Evolutionary conservation across 2,113 vertebrate genomes (phyloP), one percentile per base, ranked within the genome.

Genomic region (Odocoileus virginianus): DNA sequence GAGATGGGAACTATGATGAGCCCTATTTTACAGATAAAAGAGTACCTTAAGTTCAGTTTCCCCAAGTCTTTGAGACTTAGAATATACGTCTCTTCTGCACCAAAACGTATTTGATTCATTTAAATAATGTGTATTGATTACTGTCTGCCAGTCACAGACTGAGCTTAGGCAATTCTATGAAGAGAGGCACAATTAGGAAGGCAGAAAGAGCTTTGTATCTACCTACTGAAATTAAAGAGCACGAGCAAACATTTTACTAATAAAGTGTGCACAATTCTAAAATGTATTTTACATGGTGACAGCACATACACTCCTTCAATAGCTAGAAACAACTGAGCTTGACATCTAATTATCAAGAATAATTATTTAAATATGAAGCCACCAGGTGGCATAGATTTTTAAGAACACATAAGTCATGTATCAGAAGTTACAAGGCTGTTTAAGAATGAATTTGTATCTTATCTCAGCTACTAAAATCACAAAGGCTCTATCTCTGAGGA

Each of bases 331-430:
- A 85, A 82, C 60, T 67, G 52, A 94, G 50, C 30, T 64, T 95
- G 84, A 81, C 74, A 92, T 94, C 79, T 92, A 96, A 90, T 96
- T 98, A 88, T 64, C 91, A 95, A 93, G 55, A 97, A 89, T 91
- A 96, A 94, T 92, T 52, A 94, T 54, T 91, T 96, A 92, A 74
- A 94, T 93, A 92, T 55, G 87, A 97, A 97, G 54, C 47, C 58
- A 97, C 45, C 81, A 95, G 91, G 78, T 97, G 91, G 94, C 36
- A 79, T 33, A 78, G 60, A 94, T 85, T 95, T 58, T 96, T 76
- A 96, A 96, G 55, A 89, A 95, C 36, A 95, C n/a, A 54, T 64
- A 95, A 86, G 52, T 95, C n/a, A 82, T 43, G 82, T 33, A 79
- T 71, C 52, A 33, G 47, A 92, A 85, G 27, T 94, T 76, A 96